Evolutionary conservation across 2,888 invertebrate genomes (phyloP).

Genomic region (Orgyia antiqua): DNA sequence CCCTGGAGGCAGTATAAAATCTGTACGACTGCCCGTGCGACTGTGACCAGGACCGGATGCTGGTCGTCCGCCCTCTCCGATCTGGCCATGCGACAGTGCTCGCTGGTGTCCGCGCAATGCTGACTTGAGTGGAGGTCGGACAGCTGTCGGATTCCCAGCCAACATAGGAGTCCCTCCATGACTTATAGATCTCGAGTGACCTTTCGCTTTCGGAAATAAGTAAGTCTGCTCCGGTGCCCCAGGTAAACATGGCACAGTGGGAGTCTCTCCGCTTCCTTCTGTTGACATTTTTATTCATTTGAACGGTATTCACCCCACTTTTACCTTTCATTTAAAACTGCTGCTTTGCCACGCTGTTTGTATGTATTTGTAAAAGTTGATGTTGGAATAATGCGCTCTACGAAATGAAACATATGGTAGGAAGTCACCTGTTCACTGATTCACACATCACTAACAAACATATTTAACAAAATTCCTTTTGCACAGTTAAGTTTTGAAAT

Average conservation of each 20-base stretch:
- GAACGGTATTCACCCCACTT: conserved; percentile 52
- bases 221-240: conserved; percentile 75
- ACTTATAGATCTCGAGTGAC: conserved; percentile 90
- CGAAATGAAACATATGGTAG: conserved; percentile 66
- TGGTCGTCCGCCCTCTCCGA: conserved; percentile 78
- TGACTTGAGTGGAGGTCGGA: conserved; percentile 86
- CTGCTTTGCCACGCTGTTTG: conserved; percentile 37
- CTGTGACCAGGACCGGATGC: conserved; percentile 82
- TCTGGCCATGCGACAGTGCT: conserved; percentile 92
- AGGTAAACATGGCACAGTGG: conserved; percentile 67
- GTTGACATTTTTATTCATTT: conserved; percentile 84
- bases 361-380: conserved; percentile 25
- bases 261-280: conserved; percentile 80
- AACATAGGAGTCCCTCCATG: conserved; percentile 84
- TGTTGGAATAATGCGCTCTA: conserved; percentile 40
- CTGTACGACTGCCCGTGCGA: conserved; percentile 90
- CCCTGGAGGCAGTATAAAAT: conserved; percentile 92
- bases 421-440: conserved; percentile 64
- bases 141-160: conserved; percentile 58
- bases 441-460: conserved; percentile 54
- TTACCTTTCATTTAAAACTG: conserved; percentile 69
- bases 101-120: conserved; percentile 87
- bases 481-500: conserved; percentile 28
- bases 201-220: conserved; percentile 74
- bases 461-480: conserved; percentile 33